A percentile compares a stretch with the other conserved stretches of the same genome.
Conservation (phyloP, 1,140 invertebrate species). For the Lineus longissimus region DNA sequence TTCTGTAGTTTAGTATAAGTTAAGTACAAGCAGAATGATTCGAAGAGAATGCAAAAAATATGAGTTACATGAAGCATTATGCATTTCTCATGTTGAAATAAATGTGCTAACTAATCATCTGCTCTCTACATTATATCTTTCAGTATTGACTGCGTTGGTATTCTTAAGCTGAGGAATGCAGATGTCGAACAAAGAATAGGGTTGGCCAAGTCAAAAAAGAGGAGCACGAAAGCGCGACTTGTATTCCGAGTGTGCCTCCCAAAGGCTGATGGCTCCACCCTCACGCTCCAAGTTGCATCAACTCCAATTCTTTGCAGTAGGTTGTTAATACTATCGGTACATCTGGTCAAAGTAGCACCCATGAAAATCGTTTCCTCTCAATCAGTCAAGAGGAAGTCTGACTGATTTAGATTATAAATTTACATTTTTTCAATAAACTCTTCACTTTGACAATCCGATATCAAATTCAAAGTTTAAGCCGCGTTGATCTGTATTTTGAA, state of each 20-base stretch:
- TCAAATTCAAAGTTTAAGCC: too few species aligned
- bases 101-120: too few species aligned
- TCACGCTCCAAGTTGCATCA: conserved; percentile 87
- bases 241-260: conserved; percentile 79
- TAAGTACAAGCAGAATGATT: too few species aligned
- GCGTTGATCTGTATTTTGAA: too few species aligned
- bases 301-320: conserved; percentile 93
- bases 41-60: too few species aligned
- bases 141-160: conserved; percentile 64
- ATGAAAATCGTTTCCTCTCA: background rate
- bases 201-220: conserved; percentile 70
- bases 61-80: too few species aligned
- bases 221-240: conserved; percentile 90
- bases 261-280: conserved; percentile 67
- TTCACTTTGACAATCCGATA: too few species aligned
- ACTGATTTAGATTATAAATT: too few species aligned
- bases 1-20: too few species aligned
- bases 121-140: conserved; percentile 11
- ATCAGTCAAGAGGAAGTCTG: too few species aligned
- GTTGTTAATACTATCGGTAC: conserved; percentile 57
- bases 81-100: too few species aligned
- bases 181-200: conserved; percentile 89
- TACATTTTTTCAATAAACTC: too few species aligned
- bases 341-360: background rate
- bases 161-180: conserved; percentile 88